These are phyloP conservation scores for Drosophila lacertosa DNA, from an alignment of 1,140 invertebrate species.

Conservation along the genomic window DNA sequence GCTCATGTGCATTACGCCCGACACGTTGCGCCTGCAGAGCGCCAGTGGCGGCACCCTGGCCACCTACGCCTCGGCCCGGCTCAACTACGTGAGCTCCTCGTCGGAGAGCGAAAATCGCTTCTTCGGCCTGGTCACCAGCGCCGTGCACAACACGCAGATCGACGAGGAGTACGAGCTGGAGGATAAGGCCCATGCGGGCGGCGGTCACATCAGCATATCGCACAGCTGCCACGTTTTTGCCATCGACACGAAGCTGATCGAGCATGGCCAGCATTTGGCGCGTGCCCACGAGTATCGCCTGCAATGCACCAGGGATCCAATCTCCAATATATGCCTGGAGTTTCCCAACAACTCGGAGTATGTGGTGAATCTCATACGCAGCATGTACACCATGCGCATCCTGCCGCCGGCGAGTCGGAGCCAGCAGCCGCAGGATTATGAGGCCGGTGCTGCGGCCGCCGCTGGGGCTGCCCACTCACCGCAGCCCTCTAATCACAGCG, in stretches of 20 bases:
- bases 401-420: conserved; percentile 69
- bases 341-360: conserved; percentile 95
- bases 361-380: conserved; percentile 90
- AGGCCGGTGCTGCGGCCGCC: conserved; percentile 27
- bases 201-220: conserved; percentile 85
- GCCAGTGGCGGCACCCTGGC: conserved; percentile 88
- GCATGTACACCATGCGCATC: conserved; percentile 87
- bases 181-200: conserved; percentile 38
- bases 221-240: conserved; percentile 98
- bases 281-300: conserved; percentile 91
- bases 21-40: conserved; percentile 90
- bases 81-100: conserved; percentile 95
- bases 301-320: conserved; percentile 89
- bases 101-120: conserved; percentile 95
- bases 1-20: conserved; percentile 92
- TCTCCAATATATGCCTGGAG: conserved; percentile 90
- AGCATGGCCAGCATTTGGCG: conserved; percentile 91
- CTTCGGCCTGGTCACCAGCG: conserved; percentile 95
- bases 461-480: conserved; percentile 88
- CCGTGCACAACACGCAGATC: conserved; percentile 85
- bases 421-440: conserved; percentile 54
- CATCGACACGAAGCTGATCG: conserved; percentile 92
- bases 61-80: conserved; percentile 92
- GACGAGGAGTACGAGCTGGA: conserved; percentile 74
- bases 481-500: conserved; percentile 92